A percentile compares a stretch with the other conserved stretches of the same genome.
These are phyloP conservation scores for Chouioia cunea DNA, from an alignment of 2,888 invertebrate species.

Conservation along the genomic window DNA sequence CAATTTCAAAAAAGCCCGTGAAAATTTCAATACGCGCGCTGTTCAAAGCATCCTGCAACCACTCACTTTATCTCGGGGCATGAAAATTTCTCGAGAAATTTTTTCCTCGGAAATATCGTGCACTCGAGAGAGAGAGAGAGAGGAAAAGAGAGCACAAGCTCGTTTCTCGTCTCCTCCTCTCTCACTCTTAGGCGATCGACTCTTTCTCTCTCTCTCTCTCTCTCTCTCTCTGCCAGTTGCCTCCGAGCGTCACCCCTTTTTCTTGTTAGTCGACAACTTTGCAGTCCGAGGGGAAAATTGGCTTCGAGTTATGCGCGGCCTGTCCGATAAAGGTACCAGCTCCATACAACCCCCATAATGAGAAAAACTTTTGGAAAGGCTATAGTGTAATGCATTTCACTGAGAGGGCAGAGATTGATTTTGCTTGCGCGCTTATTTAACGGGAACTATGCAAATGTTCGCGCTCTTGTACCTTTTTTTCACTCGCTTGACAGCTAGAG, in stretches of 20 bases:
- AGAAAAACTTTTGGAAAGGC: constrained; percentile 35
- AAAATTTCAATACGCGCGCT: too few relatives aligned
- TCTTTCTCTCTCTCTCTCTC: too few relatives aligned
- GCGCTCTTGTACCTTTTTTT: neutral
- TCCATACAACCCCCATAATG: constrained; percentile 39
- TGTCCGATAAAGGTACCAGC: neutral
- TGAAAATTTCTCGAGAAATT: too few relatives aligned
- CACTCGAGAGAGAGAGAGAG: too few relatives aligned
- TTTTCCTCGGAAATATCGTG: neutral
- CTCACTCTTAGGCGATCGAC: too few relatives aligned
- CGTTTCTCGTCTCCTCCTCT: neutral
- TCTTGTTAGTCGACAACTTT: constrained; percentile 41
- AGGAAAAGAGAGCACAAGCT: too few relatives aligned
- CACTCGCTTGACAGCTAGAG: too few relatives aligned
- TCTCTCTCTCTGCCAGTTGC: too few relatives aligned
- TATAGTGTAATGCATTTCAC: constrained; percentile 21
- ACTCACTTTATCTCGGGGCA: too few relatives aligned
- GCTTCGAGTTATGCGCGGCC: constrained; percentile 41
- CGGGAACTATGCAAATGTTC: constrained; percentile 16
- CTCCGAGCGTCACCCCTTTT: constrained; percentile 5
- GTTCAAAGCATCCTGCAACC: too few relatives aligned
- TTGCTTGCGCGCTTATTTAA: constrained; percentile 35
- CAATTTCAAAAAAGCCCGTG: too few relatives aligned
- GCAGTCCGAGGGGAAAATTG: constrained; percentile 40
- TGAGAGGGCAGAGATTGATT: constrained; percentile 26